Percentiles rank a stretch among this genome's conserved stretches.
Evolutionary conservation across 2,888 invertebrate species (phyloP).

Genomic region (Imbricaverruca yamaguchii): DNA sequence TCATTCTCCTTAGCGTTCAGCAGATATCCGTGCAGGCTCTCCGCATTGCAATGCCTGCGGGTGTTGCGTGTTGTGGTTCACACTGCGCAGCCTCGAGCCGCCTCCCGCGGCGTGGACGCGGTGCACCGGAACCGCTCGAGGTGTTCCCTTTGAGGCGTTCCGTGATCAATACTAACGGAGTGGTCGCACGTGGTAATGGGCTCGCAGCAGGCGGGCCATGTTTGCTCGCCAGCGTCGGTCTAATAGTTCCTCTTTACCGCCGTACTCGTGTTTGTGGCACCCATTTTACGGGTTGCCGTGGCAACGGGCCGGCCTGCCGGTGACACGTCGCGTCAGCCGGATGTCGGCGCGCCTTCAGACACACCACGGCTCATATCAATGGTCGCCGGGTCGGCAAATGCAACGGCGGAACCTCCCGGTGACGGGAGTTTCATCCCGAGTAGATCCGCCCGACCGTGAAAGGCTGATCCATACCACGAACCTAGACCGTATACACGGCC

Average conservation of each 20-base stretch:
- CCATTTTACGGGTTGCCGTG: background rate
- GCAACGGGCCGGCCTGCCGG: background rate
- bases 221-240: background rate
- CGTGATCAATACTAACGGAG: constrained; percentile 5
- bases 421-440: no score
- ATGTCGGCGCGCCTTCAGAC: background rate
- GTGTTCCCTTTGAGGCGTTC: background rate
- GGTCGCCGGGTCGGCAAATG: no score
- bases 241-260: background rate
- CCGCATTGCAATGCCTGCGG: background rate
- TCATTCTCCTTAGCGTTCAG: no score
- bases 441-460: no score
- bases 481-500: no score
- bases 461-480: no score
- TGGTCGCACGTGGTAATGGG: background rate
- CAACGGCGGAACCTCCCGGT: no score
- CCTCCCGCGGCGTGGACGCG: no score
- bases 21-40: background rate
- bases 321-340: background rate
- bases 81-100: no score
- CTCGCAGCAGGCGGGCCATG: background rate
- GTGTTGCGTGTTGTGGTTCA: no score
- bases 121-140: background rate
- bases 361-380: no score
- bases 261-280: background rate